These are phyloP conservation scores for Caenorhabditis sp. DNA, from an alignment of 2,888 invertebrate genomes.

Conservation along the genomic window DNA sequence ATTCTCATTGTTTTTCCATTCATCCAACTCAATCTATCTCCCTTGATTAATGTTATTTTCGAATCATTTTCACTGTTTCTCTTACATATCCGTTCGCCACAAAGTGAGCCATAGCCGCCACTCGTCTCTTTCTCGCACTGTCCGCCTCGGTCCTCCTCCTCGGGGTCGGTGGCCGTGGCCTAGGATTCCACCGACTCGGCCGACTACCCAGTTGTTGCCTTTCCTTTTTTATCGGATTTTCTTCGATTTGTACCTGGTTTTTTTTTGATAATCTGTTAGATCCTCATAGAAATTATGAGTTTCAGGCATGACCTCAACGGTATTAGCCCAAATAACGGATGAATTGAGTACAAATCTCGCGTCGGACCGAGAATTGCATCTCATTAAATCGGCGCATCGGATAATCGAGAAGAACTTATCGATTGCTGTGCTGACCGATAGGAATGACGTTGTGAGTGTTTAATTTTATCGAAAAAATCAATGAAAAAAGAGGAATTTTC, in stretches of 20 bases:
- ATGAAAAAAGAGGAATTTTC: background rate
- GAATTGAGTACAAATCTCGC: slow-evolving; percentile 41
- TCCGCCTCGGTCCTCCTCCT: too few species aligned
- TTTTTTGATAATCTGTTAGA: background rate
- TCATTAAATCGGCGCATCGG: slow-evolving; percentile 41
- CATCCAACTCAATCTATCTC: too few species aligned
- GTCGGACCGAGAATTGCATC: slow-evolving; percentile 52
- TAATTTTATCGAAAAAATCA: background rate
- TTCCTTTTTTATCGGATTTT: too few species aligned
- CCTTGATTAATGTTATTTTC: too few species aligned
- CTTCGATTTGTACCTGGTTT: background rate
- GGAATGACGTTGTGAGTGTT: slow-evolving; percentile 39
- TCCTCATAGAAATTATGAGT: background rate
- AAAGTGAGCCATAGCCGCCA: too few species aligned
- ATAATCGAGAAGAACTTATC: slow-evolving; percentile 43
- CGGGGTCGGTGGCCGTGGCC: too few species aligned
- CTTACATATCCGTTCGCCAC: too few species aligned
- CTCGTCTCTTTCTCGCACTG: too few species aligned
- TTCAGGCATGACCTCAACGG: slow-evolving; percentile 44
- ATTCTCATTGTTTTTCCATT: too few species aligned
- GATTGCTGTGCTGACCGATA: slow-evolving; percentile 26
- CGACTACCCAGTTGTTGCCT: too few species aligned
- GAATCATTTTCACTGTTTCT: too few species aligned
- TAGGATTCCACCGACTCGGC: too few species aligned
- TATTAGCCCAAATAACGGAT: slow-evolving; percentile 45